These are phyloP conservation scores for Ridgeia piscesae DNA, from an alignment of 1,140 invertebrate species.

Conservation along the genomic window DNA sequence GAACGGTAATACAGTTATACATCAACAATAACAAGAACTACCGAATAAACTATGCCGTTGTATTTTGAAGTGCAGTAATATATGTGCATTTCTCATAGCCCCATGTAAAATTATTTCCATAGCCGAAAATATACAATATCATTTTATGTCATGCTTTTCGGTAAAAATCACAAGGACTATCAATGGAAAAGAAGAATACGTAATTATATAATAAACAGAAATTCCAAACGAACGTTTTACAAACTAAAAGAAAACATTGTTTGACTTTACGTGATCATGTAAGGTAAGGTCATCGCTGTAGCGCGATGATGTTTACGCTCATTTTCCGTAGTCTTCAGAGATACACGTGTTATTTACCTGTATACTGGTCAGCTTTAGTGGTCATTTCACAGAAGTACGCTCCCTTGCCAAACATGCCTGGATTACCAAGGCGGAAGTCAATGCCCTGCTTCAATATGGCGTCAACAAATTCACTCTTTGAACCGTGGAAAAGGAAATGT, in stretches of 20 bases:
- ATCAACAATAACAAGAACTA: background rate
- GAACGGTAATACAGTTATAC: background rate
- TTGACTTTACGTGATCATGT: too few relatives aligned
- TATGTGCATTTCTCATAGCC: background rate
- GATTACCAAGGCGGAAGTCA: background rate
- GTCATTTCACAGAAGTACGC: conserved; percentile 21
- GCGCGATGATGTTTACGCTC: background rate
- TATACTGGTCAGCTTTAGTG: conserved; percentile 28
- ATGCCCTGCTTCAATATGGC: conserved; percentile 14
- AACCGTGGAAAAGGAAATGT: conserved; percentile 11
- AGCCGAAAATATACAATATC: background rate
- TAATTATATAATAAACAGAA: background rate
- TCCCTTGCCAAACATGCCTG: conserved; percentile 10
- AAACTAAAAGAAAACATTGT: too few relatives aligned
- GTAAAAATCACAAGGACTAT: background rate
- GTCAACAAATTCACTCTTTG: background rate
- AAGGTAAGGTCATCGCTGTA: background rate
- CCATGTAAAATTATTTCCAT: background rate
- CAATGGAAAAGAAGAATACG: background rate
- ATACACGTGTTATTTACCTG: conserved; percentile 8
- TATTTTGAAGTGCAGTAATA: background rate
- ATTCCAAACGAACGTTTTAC: too few relatives aligned
- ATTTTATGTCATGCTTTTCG: background rate
- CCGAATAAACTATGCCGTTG: background rate
- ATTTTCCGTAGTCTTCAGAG: background rate